Conservation (phyloP, 2,888 invertebrate species). For the Nymphalis polychloros region DNA sequence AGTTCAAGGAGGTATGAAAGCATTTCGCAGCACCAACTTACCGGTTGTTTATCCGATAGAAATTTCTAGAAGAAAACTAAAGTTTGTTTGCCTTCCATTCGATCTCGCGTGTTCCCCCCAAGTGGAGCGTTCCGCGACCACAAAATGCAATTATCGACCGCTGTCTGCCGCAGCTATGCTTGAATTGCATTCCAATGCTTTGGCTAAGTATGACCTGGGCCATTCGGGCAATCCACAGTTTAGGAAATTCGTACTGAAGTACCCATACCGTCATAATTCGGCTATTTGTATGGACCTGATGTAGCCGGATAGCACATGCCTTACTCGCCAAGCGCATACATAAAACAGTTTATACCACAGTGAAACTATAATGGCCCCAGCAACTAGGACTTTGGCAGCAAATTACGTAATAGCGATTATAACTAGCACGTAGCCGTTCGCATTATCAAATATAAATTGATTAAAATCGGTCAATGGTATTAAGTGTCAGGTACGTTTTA, state of each 20-base stretch:
- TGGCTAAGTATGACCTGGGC: conserved; percentile 56
- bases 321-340: conserved; percentile 35
- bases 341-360: conserved; percentile 32
- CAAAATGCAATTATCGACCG: conserved; percentile 80
- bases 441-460: not conserved
- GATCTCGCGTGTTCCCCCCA: conserved; percentile 65
- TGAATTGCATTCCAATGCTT: conserved; percentile 71
- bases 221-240: conserved; percentile 40
- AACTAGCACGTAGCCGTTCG: not conserved
- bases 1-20: conserved; percentile 45
- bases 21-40: conserved; percentile 47
- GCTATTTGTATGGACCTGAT: conserved; percentile 38
- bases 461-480: not conserved
- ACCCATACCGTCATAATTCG: conserved; percentile 33
- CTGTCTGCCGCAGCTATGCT: conserved; percentile 73
- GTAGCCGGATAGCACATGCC: conserved; percentile 35
- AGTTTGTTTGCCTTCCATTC: conserved; percentile 75
- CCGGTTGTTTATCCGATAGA: conserved; percentile 60
- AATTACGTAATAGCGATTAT: conserved; percentile 22
- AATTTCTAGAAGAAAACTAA: conserved; percentile 68
- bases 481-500: not conserved
- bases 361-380: conserved; percentile 23
- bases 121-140: conserved; percentile 70
- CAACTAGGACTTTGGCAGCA: conserved; percentile 18
- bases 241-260: conserved; percentile 35